A percentile compares a stretch with the other conserved stretches of the same genome.
Conservation (phyloP, 2,797 vertebrate species). For the Artibeus lituratus region DNA sequence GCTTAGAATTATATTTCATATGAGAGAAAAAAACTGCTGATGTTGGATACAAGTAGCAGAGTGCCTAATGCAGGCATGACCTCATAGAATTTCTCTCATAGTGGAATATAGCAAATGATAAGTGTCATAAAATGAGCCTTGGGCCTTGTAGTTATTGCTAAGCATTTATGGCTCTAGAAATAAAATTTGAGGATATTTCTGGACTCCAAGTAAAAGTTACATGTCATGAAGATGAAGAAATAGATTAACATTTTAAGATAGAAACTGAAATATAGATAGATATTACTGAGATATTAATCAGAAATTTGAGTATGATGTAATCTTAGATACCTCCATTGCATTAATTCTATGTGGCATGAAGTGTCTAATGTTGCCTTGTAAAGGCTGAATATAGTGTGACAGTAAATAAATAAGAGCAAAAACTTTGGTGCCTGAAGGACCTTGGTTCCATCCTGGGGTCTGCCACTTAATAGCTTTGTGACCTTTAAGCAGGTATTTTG, state of each 20-base stretch:
- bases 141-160: neutral
- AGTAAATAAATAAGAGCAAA: neutral
- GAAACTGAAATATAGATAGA: neutral
- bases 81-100: neutral
- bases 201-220: neutral
- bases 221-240: neutral
- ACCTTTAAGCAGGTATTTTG: neutral
- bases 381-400: neutral
- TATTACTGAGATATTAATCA: neutral
- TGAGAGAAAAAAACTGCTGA: neutral
- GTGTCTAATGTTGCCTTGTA: neutral
- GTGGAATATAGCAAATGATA: neutral
- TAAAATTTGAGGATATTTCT: constrained; percentile 3
- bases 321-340: neutral
- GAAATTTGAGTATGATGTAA: neutral
- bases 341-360: neutral
- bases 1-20: neutral
- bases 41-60: neutral
- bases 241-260: neutral
- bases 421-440: neutral
- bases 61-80: neutral
- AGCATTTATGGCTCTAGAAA: neutral
- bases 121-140: neutral
- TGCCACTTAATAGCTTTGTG: neutral
- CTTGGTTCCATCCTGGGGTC: neutral